A percentile compares a stretch with the other conserved stretches of the same genome.
Conservation (phyloP, 2,797 vertebrate genomes). For the Gadopsis marmoratus region DNA sequence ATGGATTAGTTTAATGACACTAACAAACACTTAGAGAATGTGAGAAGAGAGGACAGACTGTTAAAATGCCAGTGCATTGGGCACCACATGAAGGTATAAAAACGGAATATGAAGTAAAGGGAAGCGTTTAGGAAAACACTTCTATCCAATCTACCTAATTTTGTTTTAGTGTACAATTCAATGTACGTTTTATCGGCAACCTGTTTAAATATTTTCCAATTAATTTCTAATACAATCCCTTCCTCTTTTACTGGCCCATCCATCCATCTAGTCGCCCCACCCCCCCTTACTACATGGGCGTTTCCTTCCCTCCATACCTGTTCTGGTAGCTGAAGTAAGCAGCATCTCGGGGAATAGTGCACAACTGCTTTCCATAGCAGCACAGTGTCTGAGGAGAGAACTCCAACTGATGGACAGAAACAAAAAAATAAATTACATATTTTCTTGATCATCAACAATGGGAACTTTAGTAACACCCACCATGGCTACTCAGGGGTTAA, state of each 20-base stretch:
- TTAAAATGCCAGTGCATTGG: slow-evolving; percentile 78
- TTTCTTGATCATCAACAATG: slow-evolving; percentile 1
- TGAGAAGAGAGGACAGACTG: slow-evolving; percentile 61
- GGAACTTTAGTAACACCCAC: not conserved
- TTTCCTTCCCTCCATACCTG: slow-evolving; percentile 86
- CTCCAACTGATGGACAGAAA: slow-evolving; percentile 80
- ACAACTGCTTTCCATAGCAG: slow-evolving; percentile 99
- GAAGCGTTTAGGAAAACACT: slow-evolving; percentile 40
- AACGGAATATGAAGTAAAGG: slow-evolving; percentile 60
- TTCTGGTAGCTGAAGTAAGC: slow-evolving; percentile 99
- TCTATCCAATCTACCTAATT: not conserved
- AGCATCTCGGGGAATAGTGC: slow-evolving; percentile 97
- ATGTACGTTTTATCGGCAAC: not conserved
- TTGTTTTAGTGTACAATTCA: not conserved
- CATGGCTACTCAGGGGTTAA: not conserved
- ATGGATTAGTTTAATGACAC: slow-evolving; percentile 2
- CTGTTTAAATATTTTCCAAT: not conserved
- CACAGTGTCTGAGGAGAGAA: slow-evolving; percentile 97
- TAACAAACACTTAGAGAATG: slow-evolving; percentile 34
- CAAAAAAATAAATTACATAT: slow-evolving; percentile 15
- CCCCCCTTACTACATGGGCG: not conserved
- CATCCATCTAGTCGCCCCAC: not conserved
- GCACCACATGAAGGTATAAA: slow-evolving; percentile 58
- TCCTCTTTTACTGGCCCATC: not conserved
- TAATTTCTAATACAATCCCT: not conserved